phyloP scores from a whole-genome alignment of 2,113 vertebrate genomes.

The Orientallactaga bullata region DNA sequence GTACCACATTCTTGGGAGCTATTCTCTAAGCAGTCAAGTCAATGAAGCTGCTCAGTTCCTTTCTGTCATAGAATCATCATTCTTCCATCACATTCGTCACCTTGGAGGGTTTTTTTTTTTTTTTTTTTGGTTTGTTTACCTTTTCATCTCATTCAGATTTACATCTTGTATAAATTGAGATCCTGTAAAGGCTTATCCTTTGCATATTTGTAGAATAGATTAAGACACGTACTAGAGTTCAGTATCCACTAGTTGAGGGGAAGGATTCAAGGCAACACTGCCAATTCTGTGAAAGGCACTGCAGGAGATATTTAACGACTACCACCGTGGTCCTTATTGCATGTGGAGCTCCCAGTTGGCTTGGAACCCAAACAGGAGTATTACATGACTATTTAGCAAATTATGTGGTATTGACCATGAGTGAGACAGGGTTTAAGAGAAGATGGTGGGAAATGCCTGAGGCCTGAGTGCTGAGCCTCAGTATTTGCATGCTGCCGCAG shows the following conservation, averaged over 20 bases:
- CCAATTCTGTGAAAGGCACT: background rate
- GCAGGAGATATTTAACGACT: background rate
- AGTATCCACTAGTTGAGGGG: background rate
- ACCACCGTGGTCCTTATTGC: background rate
- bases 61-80: background rate
- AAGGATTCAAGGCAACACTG: background rate
- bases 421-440: constrained; percentile 55
- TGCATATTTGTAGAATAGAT: background rate
- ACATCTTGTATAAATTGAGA: background rate
- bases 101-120: too few relatives aligned
- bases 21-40: background rate
- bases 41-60: background rate
- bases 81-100: background rate
- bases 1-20: background rate
- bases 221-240: background rate
- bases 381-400: constrained; percentile 7
- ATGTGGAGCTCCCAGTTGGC: background rate
- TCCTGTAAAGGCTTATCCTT: background rate
- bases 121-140: constrained; percentile 22
- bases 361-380: constrained; percentile 23
- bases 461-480: constrained; percentile 31
- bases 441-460: constrained; percentile 70
- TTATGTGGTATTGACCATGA: constrained; percentile 66
- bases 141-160: constrained; percentile 17
- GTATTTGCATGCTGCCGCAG: constrained; percentile 64